Conservation (phyloP, 1,140 invertebrate species). For the Stegodyphus mimosarum region DNA sequence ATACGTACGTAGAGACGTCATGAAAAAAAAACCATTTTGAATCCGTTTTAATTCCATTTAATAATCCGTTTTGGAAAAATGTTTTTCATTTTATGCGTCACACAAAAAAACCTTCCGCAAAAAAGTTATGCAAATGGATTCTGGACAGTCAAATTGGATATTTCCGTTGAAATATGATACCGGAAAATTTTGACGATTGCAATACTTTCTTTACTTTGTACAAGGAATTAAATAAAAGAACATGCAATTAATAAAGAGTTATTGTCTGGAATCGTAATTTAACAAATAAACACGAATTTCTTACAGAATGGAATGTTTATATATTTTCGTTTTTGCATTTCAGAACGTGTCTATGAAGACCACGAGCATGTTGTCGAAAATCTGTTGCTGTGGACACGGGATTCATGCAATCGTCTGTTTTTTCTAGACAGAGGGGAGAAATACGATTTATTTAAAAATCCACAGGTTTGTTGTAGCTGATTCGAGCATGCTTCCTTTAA, state of each 20-base stretch:
- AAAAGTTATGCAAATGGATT: too few relatives aligned
- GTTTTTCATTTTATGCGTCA: too few relatives aligned
- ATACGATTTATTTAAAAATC: slow-evolving; percentile 85
- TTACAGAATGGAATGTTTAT: background rate
- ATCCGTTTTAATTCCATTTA: too few relatives aligned
- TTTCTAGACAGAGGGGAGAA: slow-evolving; percentile 94
- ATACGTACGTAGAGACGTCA: too few relatives aligned
- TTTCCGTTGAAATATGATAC: too few relatives aligned
- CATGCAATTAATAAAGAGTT: background rate
- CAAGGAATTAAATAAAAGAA: background rate
- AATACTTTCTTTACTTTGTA: too few relatives aligned
- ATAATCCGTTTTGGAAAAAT: too few relatives aligned
- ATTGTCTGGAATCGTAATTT: background rate
- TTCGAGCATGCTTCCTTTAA: too few relatives aligned
- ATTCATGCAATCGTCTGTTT: slow-evolving; percentile 94
- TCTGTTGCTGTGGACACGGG: slow-evolving; percentile 93
- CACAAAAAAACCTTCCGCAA: too few relatives aligned
- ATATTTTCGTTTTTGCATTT: slow-evolving; percentile 2
- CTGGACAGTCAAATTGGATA: too few relatives aligned
- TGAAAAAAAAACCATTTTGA: too few relatives aligned
- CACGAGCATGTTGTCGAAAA: slow-evolving; percentile 96
- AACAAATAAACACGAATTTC: background rate
- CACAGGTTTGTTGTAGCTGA: slow-evolving; percentile 72
- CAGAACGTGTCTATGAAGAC: slow-evolving; percentile 95
- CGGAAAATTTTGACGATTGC: too few relatives aligned